These are phyloP conservation scores for Cheilosia grossa DNA, from an alignment of 2,888 invertebrate genomes.

Conservation along the genomic window DNA sequence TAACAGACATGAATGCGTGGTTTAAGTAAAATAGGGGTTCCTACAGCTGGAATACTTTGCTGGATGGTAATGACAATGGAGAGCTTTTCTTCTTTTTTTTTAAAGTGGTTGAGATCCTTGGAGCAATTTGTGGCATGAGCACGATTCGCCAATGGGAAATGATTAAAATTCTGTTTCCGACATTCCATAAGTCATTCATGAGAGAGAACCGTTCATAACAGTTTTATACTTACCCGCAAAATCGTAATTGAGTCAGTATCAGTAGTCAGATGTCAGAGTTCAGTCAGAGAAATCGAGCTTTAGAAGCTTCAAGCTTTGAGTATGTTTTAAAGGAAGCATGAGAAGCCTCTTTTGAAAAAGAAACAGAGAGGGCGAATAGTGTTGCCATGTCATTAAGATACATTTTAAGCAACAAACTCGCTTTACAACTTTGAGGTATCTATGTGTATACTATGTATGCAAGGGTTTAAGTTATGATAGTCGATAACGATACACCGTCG, in stretches of 20 bases:
- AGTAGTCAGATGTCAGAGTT: no score
- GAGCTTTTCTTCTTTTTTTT: constrained; percentile 20
- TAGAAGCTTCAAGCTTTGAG: background rate
- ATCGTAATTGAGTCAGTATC: background rate
- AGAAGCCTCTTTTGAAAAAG: background rate
- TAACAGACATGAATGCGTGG: constrained; percentile 34
- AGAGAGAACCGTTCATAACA: background rate
- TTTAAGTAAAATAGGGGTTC: constrained; percentile 22
- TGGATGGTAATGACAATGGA: constrained; percentile 39
- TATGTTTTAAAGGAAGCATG: no score
- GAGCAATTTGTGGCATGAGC: constrained; percentile 10
- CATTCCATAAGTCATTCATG: constrained; percentile 16
- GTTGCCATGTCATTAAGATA: background rate
- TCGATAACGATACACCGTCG: no score
- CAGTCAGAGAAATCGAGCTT: background rate
- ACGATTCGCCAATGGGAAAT: background rate
- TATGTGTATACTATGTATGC: no score
- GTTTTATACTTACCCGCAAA: background rate
- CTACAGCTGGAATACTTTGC: constrained; percentile 21
- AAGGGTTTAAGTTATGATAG: no score
- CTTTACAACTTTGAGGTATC: no score
- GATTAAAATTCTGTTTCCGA: constrained; percentile 13
- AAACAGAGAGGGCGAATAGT: background rate
- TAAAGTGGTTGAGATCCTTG: constrained; percentile 55
- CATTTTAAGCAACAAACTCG: no score